A percentile compares a stretch with the other conserved stretches of the same genome.
Evolutionary conservation across 2,888 invertebrate genomes (phyloP).

Genomic region (Ophraella communa): DNA sequence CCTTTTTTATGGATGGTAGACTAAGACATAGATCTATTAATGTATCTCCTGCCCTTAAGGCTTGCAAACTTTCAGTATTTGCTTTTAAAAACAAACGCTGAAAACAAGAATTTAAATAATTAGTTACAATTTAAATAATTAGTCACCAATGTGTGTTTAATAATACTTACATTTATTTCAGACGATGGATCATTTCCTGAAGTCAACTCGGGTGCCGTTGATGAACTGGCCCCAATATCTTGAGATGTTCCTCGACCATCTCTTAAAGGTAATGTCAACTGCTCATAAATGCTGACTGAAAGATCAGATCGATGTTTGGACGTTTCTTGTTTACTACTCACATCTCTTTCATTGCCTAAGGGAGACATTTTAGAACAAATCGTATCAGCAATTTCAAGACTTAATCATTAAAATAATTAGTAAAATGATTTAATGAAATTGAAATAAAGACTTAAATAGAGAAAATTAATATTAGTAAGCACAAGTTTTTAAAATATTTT

Average conservation of each 20-base stretch:
- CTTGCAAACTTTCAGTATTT: constrained; percentile 79
- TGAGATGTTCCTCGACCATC: constrained; percentile 60
- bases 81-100: constrained; percentile 81
- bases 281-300: constrained; percentile 75
- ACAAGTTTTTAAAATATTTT: too few species aligned
- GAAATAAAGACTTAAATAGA: too few species aligned
- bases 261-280: constrained; percentile 72
- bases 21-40: constrained; percentile 82
- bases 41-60: constrained; percentile 81
- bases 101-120: constrained; percentile 44
- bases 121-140: too few species aligned
- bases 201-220: constrained; percentile 47
- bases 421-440: too few species aligned
- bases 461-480: too few species aligned
- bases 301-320: constrained; percentile 73
- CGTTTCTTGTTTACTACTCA: constrained; percentile 62
- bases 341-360: constrained; percentile 63
- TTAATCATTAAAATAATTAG: too few species aligned
- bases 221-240: constrained; percentile 55
- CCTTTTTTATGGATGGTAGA: constrained; percentile 72
- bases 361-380: too few species aligned
- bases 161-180: constrained; percentile 62
- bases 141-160: too few species aligned
- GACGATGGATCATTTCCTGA: constrained; percentile 55
- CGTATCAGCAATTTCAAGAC: too few species aligned